Evolutionary conservation across 1,140 invertebrate species (phyloP), one percentile per base, ranked within the genome.

Genomic region (Dufourea novaeangliae): DNA sequence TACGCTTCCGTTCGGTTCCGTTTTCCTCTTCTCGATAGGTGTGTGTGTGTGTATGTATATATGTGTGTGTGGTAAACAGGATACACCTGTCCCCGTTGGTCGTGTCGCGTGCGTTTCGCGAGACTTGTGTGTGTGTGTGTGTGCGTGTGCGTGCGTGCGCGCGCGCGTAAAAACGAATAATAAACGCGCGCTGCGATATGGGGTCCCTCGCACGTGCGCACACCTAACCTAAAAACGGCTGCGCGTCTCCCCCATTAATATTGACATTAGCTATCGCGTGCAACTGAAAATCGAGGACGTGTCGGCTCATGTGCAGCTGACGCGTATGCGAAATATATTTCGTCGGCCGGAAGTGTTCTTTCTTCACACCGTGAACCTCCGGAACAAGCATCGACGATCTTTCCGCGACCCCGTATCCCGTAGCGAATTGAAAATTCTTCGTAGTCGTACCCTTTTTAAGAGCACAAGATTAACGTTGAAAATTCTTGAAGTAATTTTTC

Each of bases 151-250:
- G n/a, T n/a, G n/a, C n/a, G n/a, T n/a, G n/a, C n/a, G n/a, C 46
- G 46, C n/a, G 72, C 61, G 59, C 29, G 59, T 70, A 78, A 85
- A 81, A 64, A 78, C 74, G 59, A 82, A 70, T 76, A 61, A 82
- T 76, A 76, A 82, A 81, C 37, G 54, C 52, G 83, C 74, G 79
- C 66, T 27, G 37, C 32, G n/a, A 34, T 50, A 32, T n/a, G 46
- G 46, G 34, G 34, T 8, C 34, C 41, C 32, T 80, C 82, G 78
- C 83, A 85, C 83, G 84, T 85, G 84, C 71, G 79, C 75, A 52
- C 54, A 84, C 84, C 74, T 85, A 85, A 85, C 84, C 83, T 85
- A 82, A 84, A 85, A 82, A 76, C 68, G 41, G 14, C 32, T 61
- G 39, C 68, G 39, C 70, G 54, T 83, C 61, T 72, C 63, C 70